Evolutionary conservation across 2,888 invertebrate species (phyloP).

Genomic region (Griposia aprilina): DNA sequence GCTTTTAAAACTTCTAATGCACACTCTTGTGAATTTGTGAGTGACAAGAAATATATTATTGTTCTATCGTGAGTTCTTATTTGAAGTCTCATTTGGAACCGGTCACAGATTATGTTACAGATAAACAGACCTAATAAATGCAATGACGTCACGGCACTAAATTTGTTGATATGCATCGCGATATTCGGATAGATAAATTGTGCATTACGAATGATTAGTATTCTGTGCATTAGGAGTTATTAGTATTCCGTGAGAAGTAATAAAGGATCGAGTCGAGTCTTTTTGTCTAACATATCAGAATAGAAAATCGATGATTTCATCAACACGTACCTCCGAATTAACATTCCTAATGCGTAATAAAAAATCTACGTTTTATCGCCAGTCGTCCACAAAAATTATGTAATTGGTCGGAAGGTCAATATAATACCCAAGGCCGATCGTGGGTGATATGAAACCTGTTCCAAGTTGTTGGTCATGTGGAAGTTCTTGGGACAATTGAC

Average conservation of each 20-base stretch:
- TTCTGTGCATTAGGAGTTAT: slow-evolving; percentile 6
- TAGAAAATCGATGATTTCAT: slow-evolving; percentile 67
- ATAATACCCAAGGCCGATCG: slow-evolving; percentile 79
- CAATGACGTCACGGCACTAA: slow-evolving; percentile 37
- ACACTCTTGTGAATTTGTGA: slow-evolving; percentile 1
- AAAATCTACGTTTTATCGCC: slow-evolving; percentile 74
- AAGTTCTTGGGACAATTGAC: slow-evolving; percentile 71
- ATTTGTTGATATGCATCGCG: slow-evolving; percentile 29
- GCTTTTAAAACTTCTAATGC: slow-evolving; percentile 32
- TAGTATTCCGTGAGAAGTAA: slow-evolving; percentile 17
- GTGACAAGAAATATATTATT: slow-evolving; percentile 38
- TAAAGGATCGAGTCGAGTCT: neutral
- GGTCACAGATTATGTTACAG: slow-evolving; percentile 39
- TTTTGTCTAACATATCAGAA: slow-evolving; percentile 20
- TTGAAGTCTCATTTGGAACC: slow-evolving; percentile 34
- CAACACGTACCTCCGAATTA: slow-evolving; percentile 61
- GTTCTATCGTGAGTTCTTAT: slow-evolving; percentile 25
- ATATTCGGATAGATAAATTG: slow-evolving; percentile 38
- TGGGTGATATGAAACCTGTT: slow-evolving; percentile 79
- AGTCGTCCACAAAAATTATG: slow-evolving; percentile 79
- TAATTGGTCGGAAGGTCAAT: slow-evolving; percentile 82
- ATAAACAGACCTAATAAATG: slow-evolving; percentile 50
- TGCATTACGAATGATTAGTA: slow-evolving; percentile 17
- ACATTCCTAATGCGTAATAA: slow-evolving; percentile 69
- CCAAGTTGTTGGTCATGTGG: slow-evolving; percentile 71